phyloP scores from a whole-genome alignment of 2,888 invertebrate genomes.

The Lycia hirtaria region DNA sequence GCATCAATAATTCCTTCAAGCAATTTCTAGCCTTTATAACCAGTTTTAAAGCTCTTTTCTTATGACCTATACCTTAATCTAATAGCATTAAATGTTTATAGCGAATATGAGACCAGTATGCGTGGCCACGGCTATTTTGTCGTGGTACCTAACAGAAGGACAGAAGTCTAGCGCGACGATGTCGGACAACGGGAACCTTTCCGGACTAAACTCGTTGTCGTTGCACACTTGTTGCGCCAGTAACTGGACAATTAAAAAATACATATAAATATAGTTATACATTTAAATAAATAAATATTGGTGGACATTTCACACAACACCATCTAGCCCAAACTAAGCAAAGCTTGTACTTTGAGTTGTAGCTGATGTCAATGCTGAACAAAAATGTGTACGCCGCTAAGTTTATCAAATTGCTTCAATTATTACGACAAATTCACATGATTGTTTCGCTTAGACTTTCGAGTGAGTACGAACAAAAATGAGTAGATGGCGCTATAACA shows the following conservation, averaged over 20 bases:
- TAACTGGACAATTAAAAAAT: conserved; percentile 36
- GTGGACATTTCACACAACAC: too few species aligned
- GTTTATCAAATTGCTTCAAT: too few species aligned
- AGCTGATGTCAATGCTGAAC: too few species aligned
- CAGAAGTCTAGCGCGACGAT: conserved; percentile 67
- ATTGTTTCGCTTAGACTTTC: too few species aligned
- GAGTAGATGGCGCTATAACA: too few species aligned
- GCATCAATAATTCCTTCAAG: not conserved
- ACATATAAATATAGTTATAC: too few species aligned
- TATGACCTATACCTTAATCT: not conserved
- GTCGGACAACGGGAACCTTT: conserved; percentile 71
- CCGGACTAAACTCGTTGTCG: conserved; percentile 53
- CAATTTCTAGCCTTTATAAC: not conserved
- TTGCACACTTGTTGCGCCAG: conserved; percentile 36
- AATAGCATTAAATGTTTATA: conserved; percentile 47
- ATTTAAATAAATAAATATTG: too few species aligned
- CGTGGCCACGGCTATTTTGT: conserved; percentile 63
- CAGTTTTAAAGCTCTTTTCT: conserved; percentile 4
- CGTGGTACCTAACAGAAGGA: conserved; percentile 54
- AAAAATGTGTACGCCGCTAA: too few species aligned
- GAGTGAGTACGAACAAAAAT: too few species aligned
- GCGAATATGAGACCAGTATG: conserved; percentile 71
- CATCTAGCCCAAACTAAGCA: too few species aligned
- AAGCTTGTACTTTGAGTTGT: too few species aligned
- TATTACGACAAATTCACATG: too few species aligned